These are phyloP conservation scores for Gymnoscopelus microlampas DNA, from an alignment of 2,797 vertebrate genomes.

Conservation along the genomic window DNA sequence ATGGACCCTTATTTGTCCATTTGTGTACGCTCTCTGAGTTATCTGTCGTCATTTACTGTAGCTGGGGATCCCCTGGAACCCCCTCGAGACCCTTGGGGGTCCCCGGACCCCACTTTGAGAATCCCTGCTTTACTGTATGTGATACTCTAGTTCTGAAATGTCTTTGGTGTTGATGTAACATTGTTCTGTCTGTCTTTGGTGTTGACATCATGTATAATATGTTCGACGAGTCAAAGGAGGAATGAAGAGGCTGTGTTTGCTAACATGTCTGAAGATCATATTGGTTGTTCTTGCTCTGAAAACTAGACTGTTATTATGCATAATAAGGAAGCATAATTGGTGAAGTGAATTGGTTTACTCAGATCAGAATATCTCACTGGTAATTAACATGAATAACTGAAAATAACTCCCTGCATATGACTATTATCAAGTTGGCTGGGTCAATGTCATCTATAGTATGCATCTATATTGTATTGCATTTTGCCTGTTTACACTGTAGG, in stretches of 20 bases:
- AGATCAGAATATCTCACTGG: not conserved
- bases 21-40: no score
- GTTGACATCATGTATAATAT: no score
- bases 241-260: no score
- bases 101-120: no score
- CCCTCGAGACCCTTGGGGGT: no score
- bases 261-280: no score
- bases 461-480: conserved; percentile 30
- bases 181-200: not conserved
- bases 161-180: no score
- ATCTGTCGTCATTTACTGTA: no score
- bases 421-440: not conserved
- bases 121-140: not conserved
- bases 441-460: not conserved
- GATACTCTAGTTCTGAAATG: conserved; percentile 48
- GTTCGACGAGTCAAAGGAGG: no score
- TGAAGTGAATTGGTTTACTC: not conserved
- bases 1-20: no score
- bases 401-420: conserved; percentile 16
- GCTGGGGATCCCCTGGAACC: no score
- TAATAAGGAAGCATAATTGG: not conserved
- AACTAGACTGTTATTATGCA: not conserved
- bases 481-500: conserved; percentile 48
- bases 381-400: not conserved
- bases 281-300: not conserved